Evolutionary conservation across 2,888 invertebrate genomes (phyloP).

Genomic region (Lampropteryx suffumata): DNA sequence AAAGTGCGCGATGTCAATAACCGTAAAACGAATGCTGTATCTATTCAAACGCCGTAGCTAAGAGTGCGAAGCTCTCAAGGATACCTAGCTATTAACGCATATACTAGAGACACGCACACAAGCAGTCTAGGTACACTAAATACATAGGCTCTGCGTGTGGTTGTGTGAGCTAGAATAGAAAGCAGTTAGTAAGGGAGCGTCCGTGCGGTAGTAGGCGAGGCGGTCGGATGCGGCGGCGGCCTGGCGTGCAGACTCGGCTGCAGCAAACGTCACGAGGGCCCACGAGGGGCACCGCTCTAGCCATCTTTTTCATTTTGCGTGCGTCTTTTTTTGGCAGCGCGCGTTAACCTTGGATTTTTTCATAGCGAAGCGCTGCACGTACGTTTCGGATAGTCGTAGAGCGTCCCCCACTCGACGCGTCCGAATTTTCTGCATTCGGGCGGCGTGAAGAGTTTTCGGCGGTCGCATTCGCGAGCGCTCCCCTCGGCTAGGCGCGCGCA

Average conservation of each 20-base stretch:
- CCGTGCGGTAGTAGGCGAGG: neutral
- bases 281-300: slow-evolving; percentile 74
- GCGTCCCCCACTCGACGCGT: slow-evolving; percentile 80
- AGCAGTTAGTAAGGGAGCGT: slow-evolving; percentile 5
- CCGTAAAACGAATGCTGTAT: slow-evolving; percentile 32
- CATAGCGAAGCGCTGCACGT: slow-evolving; percentile 81
- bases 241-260: slow-evolving; percentile 64
- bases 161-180: slow-evolving; percentile 9
- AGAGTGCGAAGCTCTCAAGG: slow-evolving; percentile 11
- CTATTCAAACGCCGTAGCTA: slow-evolving; percentile 15
- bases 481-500: slow-evolving; percentile 65
- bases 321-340: slow-evolving; percentile 83
- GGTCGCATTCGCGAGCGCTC: slow-evolving; percentile 81
- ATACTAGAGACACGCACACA: slow-evolving; percentile 24
- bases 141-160: slow-evolving; percentile 22
- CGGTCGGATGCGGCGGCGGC: slow-evolving; percentile 45
- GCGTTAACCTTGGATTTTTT: slow-evolving; percentile 82
- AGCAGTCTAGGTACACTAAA: slow-evolving; percentile 12
- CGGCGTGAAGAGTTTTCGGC: slow-evolving; percentile 79
- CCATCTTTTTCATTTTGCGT: slow-evolving; percentile 80
- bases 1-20: slow-evolving; percentile 41
- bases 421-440: slow-evolving; percentile 81
- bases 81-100: slow-evolving; percentile 13
- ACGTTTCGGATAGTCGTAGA: slow-evolving; percentile 81
- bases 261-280: slow-evolving; percentile 60